phyloP scores from a whole-genome alignment of 1,140 invertebrate genomes.

The Archivesica marissinica region DNA sequence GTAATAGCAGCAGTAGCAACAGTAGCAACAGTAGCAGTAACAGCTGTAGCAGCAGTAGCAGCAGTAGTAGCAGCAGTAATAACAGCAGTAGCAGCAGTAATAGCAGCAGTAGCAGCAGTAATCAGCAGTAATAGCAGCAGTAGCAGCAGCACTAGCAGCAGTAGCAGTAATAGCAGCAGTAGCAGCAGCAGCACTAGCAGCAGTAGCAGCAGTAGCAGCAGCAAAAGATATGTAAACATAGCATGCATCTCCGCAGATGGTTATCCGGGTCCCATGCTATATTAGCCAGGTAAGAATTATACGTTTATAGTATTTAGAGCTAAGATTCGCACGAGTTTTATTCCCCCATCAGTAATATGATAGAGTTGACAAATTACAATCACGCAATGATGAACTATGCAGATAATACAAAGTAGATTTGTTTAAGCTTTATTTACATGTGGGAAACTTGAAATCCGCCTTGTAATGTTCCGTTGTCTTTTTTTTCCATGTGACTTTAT shows the following conservation, averaged over 20 bases:
- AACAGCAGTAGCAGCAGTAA: slow-evolving; percentile 26
- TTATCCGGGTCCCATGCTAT: no score
- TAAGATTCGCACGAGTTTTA: slow-evolving; percentile 7
- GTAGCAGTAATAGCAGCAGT: slow-evolving; percentile 1
- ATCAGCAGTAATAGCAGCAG: slow-evolving; percentile 15
- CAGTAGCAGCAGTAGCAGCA: slow-evolving; percentile 1
- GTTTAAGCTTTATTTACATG: slow-evolving; percentile 19
- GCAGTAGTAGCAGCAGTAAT: neutral
- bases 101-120: no score
- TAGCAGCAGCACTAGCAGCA: slow-evolving; percentile 15
- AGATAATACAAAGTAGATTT: slow-evolving; percentile 21
- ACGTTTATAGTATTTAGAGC: no score
- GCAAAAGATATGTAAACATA: neutral
- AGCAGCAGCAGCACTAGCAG: neutral
- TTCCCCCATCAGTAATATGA: neutral
- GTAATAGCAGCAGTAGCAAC: slow-evolving; percentile 8
- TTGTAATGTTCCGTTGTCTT: neutral
- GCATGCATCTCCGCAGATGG: no score
- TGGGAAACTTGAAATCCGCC: neutral
- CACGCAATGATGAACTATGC: slow-evolving; percentile 17
- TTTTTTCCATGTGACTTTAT: neutral
- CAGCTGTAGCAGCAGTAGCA: no score
- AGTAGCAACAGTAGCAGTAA: no score
- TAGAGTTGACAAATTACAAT: slow-evolving; percentile 10
- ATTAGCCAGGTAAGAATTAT: no score